phyloP scores from a whole-genome alignment of 1,140 invertebrate species.

The Thaumetopoea pityocampa region DNA sequence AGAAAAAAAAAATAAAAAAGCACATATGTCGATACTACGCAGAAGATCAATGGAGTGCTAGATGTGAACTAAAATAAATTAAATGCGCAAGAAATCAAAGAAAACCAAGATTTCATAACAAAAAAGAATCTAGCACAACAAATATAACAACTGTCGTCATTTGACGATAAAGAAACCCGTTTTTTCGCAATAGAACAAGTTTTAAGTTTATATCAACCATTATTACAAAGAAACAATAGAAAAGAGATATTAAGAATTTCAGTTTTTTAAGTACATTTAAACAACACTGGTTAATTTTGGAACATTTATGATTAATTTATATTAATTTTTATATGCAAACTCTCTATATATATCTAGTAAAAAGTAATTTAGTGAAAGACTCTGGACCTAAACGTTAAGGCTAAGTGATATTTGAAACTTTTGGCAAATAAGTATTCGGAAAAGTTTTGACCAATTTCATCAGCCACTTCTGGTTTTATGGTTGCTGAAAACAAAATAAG shows the following conservation, averaged over 20 bases:
- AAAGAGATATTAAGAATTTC: constrained; percentile 71
- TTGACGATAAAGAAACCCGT: constrained; percentile 75
- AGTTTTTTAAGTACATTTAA: constrained; percentile 74
- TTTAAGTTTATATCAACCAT: constrained; percentile 75
- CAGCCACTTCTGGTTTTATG: constrained; percentile 54
- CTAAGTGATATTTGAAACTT: constrained; percentile 70
- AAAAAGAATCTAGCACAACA: constrained; percentile 63
- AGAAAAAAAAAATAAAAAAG: constrained; percentile 44
- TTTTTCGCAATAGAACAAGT: constrained; percentile 77
- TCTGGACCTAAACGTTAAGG: constrained; percentile 63
- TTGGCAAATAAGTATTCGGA: constrained; percentile 62
- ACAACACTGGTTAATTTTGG: constrained; percentile 75
- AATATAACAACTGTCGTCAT: constrained; percentile 67
- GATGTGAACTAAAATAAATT: constrained; percentile 57
- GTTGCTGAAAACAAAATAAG: constrained; percentile 56
- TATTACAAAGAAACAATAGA: constrained; percentile 74
- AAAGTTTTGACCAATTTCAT: constrained; percentile 71
- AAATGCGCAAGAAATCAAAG: constrained; percentile 68
- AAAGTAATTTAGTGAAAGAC: constrained; percentile 67
- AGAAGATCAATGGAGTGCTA: constrained; percentile 49
- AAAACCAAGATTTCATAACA: constrained; percentile 66
- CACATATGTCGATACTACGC: constrained; percentile 42
- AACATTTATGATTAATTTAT: constrained; percentile 67
- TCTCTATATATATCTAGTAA: constrained; percentile 72
- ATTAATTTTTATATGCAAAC: constrained; percentile 71